Percentiles rank a stretch among this genome's conserved stretches.
Evolutionary conservation across 2,888 invertebrate genomes (phyloP).

Genomic region (Clitarchus hookeri): DNA sequence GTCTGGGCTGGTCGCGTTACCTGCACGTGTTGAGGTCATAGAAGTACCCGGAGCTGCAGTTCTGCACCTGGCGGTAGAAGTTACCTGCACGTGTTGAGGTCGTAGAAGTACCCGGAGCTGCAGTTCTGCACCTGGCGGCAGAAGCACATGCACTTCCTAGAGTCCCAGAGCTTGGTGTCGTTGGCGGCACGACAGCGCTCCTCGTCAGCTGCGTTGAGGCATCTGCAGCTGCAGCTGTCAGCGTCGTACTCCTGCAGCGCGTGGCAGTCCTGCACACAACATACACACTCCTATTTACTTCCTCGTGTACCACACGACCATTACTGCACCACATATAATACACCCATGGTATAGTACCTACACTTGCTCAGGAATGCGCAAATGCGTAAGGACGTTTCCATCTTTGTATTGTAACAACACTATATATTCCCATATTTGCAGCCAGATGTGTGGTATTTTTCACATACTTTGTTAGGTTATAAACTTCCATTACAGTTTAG

Average conservation of each 20-base stretch:
- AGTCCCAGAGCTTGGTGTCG: slow-evolving; percentile 64
- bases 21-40: slow-evolving; percentile 62
- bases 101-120: slow-evolving; percentile 64
- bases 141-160: slow-evolving; percentile 62
- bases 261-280: slow-evolving; percentile 60
- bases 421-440: too few relatives aligned
- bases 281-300: slow-evolving; percentile 36
- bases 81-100: slow-evolving; percentile 63
- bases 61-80: slow-evolving; percentile 60
- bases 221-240: slow-evolving; percentile 65
- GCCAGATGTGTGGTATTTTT: too few relatives aligned
- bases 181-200: slow-evolving; percentile 61
- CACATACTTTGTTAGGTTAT: too few relatives aligned
- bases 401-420: too few relatives aligned
- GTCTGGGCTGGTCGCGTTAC: too few relatives aligned
- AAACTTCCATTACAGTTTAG: too few relatives aligned
- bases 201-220: slow-evolving; percentile 64
- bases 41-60: slow-evolving; percentile 65
- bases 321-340: too few relatives aligned
- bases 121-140: slow-evolving; percentile 63
- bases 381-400: too few relatives aligned
- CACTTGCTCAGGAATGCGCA: too few relatives aligned
- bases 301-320: too few relatives aligned
- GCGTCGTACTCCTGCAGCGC: slow-evolving; percentile 61
- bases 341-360: too few relatives aligned